These are phyloP conservation scores for Neolamprologus fasciatus DNA, from an alignment of 2,113 vertebrate genomes.

Conservation along the genomic window DNA sequence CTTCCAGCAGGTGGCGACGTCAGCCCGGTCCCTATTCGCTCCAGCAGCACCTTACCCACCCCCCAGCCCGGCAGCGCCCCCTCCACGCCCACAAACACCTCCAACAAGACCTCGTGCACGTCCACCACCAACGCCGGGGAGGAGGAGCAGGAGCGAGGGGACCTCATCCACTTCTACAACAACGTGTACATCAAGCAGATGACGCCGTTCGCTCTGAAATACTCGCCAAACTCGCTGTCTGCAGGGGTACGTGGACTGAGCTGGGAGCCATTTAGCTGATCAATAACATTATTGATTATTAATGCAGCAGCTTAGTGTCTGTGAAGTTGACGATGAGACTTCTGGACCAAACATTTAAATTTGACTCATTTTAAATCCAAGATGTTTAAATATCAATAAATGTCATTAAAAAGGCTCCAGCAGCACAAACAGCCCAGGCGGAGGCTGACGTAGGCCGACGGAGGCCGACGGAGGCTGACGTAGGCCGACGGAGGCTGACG, in stretches of 20 bases:
- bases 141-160: conserved; percentile 80
- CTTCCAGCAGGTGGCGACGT: conserved; percentile 74
- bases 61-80: conserved; percentile 80
- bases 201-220: conserved; percentile 79
- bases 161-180: conserved; percentile 92
- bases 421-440: neutral
- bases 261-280: neutral
- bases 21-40: conserved; percentile 78
- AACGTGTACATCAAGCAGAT: conserved; percentile 81
- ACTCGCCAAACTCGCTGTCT: conserved; percentile 61
- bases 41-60: conserved; percentile 80
- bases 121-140: conserved; percentile 48
- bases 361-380: neutral
- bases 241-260: conserved; percentile 34
- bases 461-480: rapidly evolving
- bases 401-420: neutral
- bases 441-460: rapidly evolving
- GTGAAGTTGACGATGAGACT: neutral
- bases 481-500: rapidly evolving
- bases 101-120: conserved; percentile 45
- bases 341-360: neutral
- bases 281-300: neutral
- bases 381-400: neutral
- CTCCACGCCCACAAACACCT: conserved; percentile 60
- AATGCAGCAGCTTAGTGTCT: neutral